These are phyloP conservation scores for Fregata magnificens DNA, from an alignment of 2,113 vertebrate species.

Conservation along the genomic window DNA sequence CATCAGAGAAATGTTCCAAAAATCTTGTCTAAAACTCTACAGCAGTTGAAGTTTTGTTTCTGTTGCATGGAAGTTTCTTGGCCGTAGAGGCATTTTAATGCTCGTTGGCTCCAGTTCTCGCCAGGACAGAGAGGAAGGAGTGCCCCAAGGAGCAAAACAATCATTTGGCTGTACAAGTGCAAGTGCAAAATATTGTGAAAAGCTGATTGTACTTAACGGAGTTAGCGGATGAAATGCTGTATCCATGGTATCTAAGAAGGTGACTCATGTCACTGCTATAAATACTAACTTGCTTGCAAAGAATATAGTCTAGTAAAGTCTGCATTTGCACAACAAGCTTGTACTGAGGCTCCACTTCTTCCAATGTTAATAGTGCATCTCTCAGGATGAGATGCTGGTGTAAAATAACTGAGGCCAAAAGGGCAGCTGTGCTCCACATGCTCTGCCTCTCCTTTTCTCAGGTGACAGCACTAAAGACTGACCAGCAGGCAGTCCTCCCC, in stretches of 20 bases:
- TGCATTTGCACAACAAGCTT: not conserved
- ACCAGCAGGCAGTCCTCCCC: not conserved
- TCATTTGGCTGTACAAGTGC: not conserved
- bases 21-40: not conserved
- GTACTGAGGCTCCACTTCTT: not conserved
- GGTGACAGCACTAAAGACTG: rapidly evolving
- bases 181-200: not conserved
- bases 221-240: not conserved
- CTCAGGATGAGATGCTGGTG: not conserved
- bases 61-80: not conserved
- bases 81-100: not conserved
- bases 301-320: not conserved
- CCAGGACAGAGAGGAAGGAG: not conserved
- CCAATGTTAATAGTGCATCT: not conserved
- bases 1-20: not conserved
- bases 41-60: not conserved
- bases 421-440: not conserved
- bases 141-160: not conserved
- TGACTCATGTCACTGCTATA: not conserved
- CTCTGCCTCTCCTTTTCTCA: not conserved
- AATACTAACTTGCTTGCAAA: not conserved
- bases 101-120: rapidly evolving
- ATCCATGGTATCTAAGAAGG: constrained; percentile 1
- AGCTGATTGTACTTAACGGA: not conserved
- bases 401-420: not conserved